A percentile compares a stretch with the other conserved stretches of the same genome.
These are phyloP conservation scores for Redunca redunca DNA, from an alignment of 2,113 vertebrate genomes.

Conservation along the genomic window DNA sequence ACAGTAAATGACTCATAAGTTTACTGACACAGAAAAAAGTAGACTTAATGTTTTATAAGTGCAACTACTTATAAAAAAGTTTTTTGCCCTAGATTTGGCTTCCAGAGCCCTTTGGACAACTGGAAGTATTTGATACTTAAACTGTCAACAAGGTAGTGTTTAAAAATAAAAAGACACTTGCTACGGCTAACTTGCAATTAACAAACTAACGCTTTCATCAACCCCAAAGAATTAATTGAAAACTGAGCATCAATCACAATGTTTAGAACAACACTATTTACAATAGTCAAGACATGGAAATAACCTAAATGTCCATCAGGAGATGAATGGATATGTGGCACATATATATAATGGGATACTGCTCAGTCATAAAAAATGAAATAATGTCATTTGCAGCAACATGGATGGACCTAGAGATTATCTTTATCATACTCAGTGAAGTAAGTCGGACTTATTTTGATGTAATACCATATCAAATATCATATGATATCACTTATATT, in stretches of 20 bases:
- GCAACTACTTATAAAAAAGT: constrained; percentile 29
- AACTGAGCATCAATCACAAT: background rate
- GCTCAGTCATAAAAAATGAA: background rate
- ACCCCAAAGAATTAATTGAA: background rate
- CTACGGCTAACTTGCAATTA: background rate
- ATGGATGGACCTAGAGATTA: background rate
- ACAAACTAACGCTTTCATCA: background rate
- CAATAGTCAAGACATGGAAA: background rate
- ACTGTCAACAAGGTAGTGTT: background rate
- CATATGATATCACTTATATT: background rate
- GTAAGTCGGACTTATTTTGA: background rate
- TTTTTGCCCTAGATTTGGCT: background rate
- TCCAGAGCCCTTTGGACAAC: background rate
- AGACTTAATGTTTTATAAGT: background rate
- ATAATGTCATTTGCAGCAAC: background rate
- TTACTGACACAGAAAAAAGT: background rate
- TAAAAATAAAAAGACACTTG: background rate
- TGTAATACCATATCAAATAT: background rate
- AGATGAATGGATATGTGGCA: background rate
- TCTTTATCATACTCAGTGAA: background rate
- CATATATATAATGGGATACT: background rate
- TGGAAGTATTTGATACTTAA: background rate
- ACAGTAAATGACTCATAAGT: background rate
- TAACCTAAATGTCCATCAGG: background rate
- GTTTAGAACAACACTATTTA: background rate